These are phyloP conservation scores for Rhea americana DNA, from an alignment of 2,113 vertebrate species.

Conservation along the genomic window DNA sequence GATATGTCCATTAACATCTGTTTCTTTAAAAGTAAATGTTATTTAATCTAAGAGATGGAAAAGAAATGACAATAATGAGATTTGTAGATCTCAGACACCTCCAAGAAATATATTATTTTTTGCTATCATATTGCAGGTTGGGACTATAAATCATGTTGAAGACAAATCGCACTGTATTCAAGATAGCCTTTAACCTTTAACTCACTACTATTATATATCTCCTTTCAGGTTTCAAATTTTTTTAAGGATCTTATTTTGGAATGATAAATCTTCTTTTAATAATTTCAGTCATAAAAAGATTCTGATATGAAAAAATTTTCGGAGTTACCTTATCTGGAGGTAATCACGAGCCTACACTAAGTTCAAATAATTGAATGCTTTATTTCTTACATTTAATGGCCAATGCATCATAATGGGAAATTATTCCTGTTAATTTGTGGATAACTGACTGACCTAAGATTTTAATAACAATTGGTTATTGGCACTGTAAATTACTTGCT, in stretches of 20 bases:
- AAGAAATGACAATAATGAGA: constrained; percentile 41
- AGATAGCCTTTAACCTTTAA: constrained; percentile 42
- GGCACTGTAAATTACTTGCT: neutral
- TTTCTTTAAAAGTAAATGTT: constrained; percentile 9
- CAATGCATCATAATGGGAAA: neutral
- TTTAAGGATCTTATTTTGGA: neutral
- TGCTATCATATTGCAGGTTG: neutral
- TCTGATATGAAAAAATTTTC: neutral
- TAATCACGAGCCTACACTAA: neutral
- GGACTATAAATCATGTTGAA: constrained; percentile 46
- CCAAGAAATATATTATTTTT: neutral
- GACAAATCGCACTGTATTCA: constrained; percentile 43
- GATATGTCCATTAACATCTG: neutral
- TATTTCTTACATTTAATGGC: neutral
- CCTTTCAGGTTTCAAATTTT: constrained; percentile 40
- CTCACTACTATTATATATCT: constrained; percentile 33
- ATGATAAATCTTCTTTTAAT: neutral
- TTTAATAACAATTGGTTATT: neutral
- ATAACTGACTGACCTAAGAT: neutral
- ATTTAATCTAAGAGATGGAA: constrained; percentile 12
- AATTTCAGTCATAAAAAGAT: neutral
- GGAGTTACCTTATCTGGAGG: neutral
- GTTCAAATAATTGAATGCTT: neutral
- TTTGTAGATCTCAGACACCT: constrained; percentile 32
- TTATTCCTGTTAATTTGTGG: neutral